Base-by-base conservation (phyloP, 2,888 invertebrate species). In the Idaea dimidiata region DNA sequence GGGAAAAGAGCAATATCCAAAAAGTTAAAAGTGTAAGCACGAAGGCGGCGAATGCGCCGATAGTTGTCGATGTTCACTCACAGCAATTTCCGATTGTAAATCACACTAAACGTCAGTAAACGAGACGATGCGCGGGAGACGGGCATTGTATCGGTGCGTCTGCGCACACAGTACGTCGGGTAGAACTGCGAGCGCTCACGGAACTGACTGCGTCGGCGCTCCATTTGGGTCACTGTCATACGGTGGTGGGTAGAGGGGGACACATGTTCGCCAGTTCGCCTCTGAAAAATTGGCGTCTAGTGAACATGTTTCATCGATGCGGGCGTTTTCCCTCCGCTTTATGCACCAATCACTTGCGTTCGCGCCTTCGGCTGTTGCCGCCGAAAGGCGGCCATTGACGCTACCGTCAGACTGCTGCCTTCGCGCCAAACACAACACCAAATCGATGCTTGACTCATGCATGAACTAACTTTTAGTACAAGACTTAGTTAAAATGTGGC, bases 171-270 rank as follows among this genome's bases (percentile, higher is more conserved):
- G 68, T 66, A 79, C 86, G 84, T 83, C 80, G 70, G 70, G 68
- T 75, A 68, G 70, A 72, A 77, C 73, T 78, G 81, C 85, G 85
- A 82, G 84, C 86, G 82, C 88, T 89, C 88, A 86, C 91, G 89
- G 91, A 88, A 91, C 91, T 88, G 88, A 91, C 80, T 89, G 89
- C 90, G 91, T 86, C 82, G 85, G 88, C 89, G 89, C 84, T 82
- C 89, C 89, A 91, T 91, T 90, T 91, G 88, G 91, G 91, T 91
- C 91, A 91, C 91, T 92, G 91, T 91, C 91, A 91, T 86, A 80
- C 83, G 76, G 87, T 88, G 88, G 89, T 82, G 86, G 86, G 88
- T 88, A 86, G 91, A 87, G 84, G 89, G 88, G 89, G 87, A 84
- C 81, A 82, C 78, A 82, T 83, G 83, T 80, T 85, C 78, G 84